Base-by-base conservation (phyloP, 2,113 vertebrate genomes). In the Paramormyrops kingsleyae region DNA sequence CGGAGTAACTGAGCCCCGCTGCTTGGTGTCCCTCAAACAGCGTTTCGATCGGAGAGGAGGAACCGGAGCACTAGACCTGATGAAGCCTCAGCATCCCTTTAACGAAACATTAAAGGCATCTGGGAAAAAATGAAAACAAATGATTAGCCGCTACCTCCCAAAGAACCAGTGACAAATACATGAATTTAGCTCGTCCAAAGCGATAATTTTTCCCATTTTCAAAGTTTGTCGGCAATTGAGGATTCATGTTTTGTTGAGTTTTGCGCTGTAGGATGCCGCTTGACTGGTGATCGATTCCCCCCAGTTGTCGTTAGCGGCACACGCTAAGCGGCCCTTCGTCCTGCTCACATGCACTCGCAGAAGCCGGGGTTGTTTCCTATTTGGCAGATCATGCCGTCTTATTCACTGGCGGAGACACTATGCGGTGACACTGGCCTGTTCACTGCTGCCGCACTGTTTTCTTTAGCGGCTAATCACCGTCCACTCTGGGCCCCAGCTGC, bases 391-490 rank as follows among this genome's bases (percentile, higher is more conserved):
- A n/a, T 7, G 21, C 24, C 19, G 44, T 24, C 42, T 42, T 42
- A 0, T 47, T n/a, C 19, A 24, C 35, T 84, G 44, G 19, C 9
- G 9, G 27, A 70, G 62, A 66, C n/a, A 12, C 62, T 70, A 27
- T n/a, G 62, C 56, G 62, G 8, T 27, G 62, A 66, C 62, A 27
- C 62, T 5, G 62, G 62, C 62, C 62, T 1, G 2, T 31, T 31
- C n/a, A 19, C 62, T 92, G 91, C 92, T 93, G 93, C 94, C 93
- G 93, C 94, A 94, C 94, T 95, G 94, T 95, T 93, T 95, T 96
- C 94, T 95, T 96, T 96, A 96, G 96, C 95, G 94, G 94, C 94
- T 94, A 96, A 96, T 96, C 95, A 96, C 93, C 94, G 95, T 95
- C 95, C 95, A 96, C 95, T 95, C 95, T 95, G 94, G 95, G 13